phyloP scores from a whole-genome alignment of 2,888 invertebrate species.

The Catocala fraxini region DNA sequence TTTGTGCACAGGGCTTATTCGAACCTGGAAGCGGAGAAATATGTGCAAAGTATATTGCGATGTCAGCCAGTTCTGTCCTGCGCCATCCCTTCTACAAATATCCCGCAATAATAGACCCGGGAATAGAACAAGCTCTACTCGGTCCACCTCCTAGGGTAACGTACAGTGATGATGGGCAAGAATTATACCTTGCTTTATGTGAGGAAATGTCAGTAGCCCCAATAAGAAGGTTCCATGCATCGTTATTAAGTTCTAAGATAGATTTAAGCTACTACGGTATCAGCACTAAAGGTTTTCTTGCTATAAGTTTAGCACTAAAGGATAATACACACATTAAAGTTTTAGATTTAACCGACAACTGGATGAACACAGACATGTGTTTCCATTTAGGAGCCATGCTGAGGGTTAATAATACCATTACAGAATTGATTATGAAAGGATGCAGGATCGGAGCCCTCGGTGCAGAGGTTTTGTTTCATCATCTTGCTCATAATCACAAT shows the following conservation, averaged over 20 bases:
- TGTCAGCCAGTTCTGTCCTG: slow-evolving; percentile 64
- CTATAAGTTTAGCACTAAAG: slow-evolving; percentile 57
- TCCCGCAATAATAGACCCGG: slow-evolving; percentile 60
- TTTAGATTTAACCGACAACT: slow-evolving; percentile 60
- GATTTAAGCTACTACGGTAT: slow-evolving; percentile 61
- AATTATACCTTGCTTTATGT: slow-evolving; percentile 61
- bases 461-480: slow-evolving; percentile 41
- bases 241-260: slow-evolving; percentile 52
- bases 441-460: slow-evolving; percentile 57
- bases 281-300: slow-evolving; percentile 50
- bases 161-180: slow-evolving; percentile 62
- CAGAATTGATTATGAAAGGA: slow-evolving; percentile 56
- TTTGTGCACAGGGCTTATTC: slow-evolving; percentile 60
- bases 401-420: slow-evolving; percentile 46
- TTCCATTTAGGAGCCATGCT: slow-evolving; percentile 63
- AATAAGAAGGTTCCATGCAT: slow-evolving; percentile 54
- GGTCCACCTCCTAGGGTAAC: slow-evolving; percentile 50
- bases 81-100: slow-evolving; percentile 38
- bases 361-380: slow-evolving; percentile 57
- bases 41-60: slow-evolving; percentile 65
- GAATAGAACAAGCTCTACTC: slow-evolving; percentile 56
- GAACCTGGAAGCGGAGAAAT: slow-evolving; percentile 70
- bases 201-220: slow-evolving; percentile 54
- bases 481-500: slow-evolving; percentile 33
- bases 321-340: slow-evolving; percentile 53